A percentile compares a stretch with the other conserved stretches of the same genome.
phyloP scores from a whole-genome alignment of 1,140 invertebrate genomes.

The Cherax destructor region DNA sequence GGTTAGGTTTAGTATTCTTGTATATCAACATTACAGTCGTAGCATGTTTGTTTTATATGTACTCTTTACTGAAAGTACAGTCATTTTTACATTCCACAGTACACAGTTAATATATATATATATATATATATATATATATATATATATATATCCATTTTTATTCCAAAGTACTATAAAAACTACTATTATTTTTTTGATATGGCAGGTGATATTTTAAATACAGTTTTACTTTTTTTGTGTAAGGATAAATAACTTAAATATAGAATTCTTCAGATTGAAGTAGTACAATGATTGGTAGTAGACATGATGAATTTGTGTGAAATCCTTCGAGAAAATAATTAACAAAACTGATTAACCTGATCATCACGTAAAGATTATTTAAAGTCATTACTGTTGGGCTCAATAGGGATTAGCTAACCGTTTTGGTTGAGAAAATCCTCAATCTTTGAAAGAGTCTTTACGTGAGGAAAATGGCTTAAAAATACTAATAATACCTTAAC shows the following conservation, averaged over 20 bases:
- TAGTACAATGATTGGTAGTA: no score
- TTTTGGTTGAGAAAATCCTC: conserved; percentile 4
- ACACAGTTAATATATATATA: neutral
- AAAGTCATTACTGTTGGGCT: conserved; percentile 28
- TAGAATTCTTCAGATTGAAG: no score
- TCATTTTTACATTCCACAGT: neutral
- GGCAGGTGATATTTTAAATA: no score
- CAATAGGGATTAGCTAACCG: conserved; percentile 31
- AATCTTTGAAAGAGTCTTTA: conserved; percentile 35
- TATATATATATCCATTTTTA: no score
- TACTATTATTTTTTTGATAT: neutral
- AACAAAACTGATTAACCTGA: neutral
- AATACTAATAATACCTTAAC: neutral
- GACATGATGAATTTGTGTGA: no score
- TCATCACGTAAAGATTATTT: conserved; percentile 19
- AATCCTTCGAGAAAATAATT: no score
- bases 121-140: no score
- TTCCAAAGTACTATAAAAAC: neutral
- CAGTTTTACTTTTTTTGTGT: no score
- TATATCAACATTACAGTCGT: no score
- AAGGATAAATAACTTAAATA: no score
- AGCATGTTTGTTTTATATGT: no score
- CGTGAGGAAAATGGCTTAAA: conserved; percentile 2
- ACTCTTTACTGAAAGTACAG: neutral
- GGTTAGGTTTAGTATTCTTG: no score